Evolutionary conservation across 1,140 invertebrate species (phyloP), one percentile per base, ranked within the genome.

Genomic region (Drosophila santomea): DNA sequence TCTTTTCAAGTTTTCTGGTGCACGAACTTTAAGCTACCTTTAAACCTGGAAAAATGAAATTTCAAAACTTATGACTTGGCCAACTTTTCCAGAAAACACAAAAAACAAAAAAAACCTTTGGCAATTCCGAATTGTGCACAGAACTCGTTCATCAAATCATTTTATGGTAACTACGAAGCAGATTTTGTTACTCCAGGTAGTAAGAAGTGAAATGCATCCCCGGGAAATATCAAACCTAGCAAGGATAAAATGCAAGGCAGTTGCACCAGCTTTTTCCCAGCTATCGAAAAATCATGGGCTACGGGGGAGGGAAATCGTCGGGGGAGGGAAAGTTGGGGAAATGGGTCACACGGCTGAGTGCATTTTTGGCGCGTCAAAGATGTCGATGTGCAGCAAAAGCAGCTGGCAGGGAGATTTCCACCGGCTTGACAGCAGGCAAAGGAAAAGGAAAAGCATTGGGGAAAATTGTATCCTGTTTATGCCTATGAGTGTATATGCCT

Each of bases 341-440:
- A 90, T 89, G 85, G 84, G 84, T 90, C 84, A 89, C 66, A 80
- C 85, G 81, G 80, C 78, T 90, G 85, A 89, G 80, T 84, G 84
- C 80, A 80, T 89, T 89, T 84, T 90, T 83, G 76, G 80, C 79
- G 80, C 75, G 84, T 83, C 84, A 89, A 86, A 83, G 83, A 83
- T 73, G 81, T 84, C 83, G 79, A 83, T 76, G 75, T 74, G 71
- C 44, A 20, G 57, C 32, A 60, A 72, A 60, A 72, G 73, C 59
- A 72, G 47, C 71, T 50, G 51, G 41, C 54, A 60, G 44, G 39
- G 39, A 73, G 73, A 20, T 58, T 52, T 64, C 52, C 48, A 47
- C 71, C 68, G 47, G 39, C 48, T 44, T 68, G 64, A 66, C 36
- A 50, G 35, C n/a, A 10, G 25, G 25, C 64, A 71, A 59, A 71